Evolutionary conservation across 2,797 vertebrate genomes (phyloP).

Genomic region (Diglossa cyanea): DNA sequence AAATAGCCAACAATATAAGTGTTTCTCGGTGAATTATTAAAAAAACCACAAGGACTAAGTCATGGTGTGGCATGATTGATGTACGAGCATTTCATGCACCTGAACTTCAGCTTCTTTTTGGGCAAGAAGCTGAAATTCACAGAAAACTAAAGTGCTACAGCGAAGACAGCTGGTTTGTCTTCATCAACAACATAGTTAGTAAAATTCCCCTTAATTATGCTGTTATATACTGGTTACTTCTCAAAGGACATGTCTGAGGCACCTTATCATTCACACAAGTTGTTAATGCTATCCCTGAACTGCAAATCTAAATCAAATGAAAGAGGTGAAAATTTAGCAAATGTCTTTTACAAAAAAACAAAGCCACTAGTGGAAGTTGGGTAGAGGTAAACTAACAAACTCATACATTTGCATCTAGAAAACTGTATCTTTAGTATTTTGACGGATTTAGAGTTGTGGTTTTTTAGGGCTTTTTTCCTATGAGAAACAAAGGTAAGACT

Average conservation of each 20-base stretch:
- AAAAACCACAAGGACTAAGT: background rate
- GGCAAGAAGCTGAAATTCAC: background rate
- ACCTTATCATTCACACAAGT: background rate
- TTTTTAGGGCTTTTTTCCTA: background rate
- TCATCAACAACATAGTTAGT: background rate
- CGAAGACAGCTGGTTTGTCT: background rate
- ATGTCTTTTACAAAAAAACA: background rate
- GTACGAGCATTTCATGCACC: background rate
- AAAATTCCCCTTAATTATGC: background rate
- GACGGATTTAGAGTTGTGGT: accelerated
- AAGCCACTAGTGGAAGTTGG: background rate
- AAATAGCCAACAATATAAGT: background rate
- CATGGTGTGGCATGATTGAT: accelerated
- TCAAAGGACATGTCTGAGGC: background rate
- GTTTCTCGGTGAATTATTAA: background rate
- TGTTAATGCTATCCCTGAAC: background rate
- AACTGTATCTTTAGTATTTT: background rate
- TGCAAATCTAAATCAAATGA: background rate
- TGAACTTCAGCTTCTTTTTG: background rate
- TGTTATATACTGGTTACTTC: background rate
- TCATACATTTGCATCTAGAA: background rate
- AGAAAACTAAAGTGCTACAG: background rate
- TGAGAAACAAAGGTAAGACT: background rate
- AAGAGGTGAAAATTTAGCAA: background rate
- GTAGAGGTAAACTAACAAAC: background rate